Base-by-base conservation (phyloP, 92 coral and sea anemone species). In the Pocillopora grandis region DNA sequence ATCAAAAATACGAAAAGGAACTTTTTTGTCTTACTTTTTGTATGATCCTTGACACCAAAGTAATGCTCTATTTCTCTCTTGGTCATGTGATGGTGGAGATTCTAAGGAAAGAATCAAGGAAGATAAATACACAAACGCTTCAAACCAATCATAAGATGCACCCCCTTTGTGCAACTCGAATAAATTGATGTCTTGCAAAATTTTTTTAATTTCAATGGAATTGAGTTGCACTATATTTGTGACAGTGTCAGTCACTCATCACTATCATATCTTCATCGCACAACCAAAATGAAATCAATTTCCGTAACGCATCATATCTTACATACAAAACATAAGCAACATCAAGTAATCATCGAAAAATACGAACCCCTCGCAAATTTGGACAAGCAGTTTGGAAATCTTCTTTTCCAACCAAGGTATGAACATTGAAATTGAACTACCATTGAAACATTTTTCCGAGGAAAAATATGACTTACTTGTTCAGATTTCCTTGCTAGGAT, bases 61-160 rank as follows among this genome's bases (percentile, higher is more conserved):
- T 61, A 83, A 17, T 73, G 17, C 20, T 73, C 72, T 52, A 83
- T 31, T 83, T 83, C 86, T 27, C 80, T 74, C 80, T 62, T 73
- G 71, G 79, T 83, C 86, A 83, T 83, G 71, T 83, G 80, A 10
- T 55, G 80, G 37, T 83, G 86, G 64, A 91, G 76, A 60, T 79
- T 76, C 91, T 88, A 20, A 2, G 61, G 42, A 49, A 72, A 21
- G 68, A 58, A 12, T 76, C 31, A 73, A n/a, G 23, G 18, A 67
- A 3, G 6, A 31, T 16, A 9, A 60, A 33, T 10, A 42, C 42
- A 76, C 13, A 35, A 15, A 21, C 0, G 5, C 20, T 1, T 27
- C 2, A 14, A 23, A 33, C 21, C 14, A 12, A 12, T 16, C 18
- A 10, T 16, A 59, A 7, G 62, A 59, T 59, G 62, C 16, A 1